Conservation (phyloP, 2,797 vertebrate species). For the Lophotriccus pileatus region DNA sequence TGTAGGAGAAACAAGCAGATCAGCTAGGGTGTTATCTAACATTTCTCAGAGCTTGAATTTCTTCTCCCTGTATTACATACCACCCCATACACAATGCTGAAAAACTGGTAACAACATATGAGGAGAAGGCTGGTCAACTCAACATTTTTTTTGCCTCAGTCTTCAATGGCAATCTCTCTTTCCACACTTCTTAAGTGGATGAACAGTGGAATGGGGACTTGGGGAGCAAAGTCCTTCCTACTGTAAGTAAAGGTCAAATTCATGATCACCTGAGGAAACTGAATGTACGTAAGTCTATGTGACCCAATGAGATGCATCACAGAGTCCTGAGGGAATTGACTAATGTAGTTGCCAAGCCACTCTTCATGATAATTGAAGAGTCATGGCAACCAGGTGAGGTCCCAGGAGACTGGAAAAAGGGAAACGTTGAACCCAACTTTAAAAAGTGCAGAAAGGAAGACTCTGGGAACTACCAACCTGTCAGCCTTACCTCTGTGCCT, state of each 20-base stretch:
- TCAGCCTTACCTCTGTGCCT: not conserved
- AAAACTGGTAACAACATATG: not conserved
- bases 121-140: not conserved
- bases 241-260: not conserved
- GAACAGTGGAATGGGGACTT: not conserved
- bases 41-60: not conserved
- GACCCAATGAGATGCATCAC: not conserved
- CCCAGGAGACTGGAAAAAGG: not conserved
- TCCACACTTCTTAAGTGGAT: rapidly evolving
- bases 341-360: not conserved
- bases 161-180: not conserved
- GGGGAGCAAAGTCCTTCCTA: not conserved
- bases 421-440: not conserved
- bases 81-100: not conserved
- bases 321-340: not conserved
- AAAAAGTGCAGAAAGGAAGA: not conserved
- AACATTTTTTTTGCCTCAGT: not conserved
- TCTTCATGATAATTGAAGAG: not conserved
- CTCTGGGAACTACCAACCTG: not conserved
- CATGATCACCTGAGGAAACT: not conserved
- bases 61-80: not conserved
- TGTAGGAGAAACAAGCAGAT: not conserved
- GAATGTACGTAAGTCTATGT: not conserved
- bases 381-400: not conserved
- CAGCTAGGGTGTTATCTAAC: not conserved